These are phyloP conservation scores for Alfaro cultratus DNA, from an alignment of 2,797 vertebrate species.

Conservation along the genomic window DNA sequence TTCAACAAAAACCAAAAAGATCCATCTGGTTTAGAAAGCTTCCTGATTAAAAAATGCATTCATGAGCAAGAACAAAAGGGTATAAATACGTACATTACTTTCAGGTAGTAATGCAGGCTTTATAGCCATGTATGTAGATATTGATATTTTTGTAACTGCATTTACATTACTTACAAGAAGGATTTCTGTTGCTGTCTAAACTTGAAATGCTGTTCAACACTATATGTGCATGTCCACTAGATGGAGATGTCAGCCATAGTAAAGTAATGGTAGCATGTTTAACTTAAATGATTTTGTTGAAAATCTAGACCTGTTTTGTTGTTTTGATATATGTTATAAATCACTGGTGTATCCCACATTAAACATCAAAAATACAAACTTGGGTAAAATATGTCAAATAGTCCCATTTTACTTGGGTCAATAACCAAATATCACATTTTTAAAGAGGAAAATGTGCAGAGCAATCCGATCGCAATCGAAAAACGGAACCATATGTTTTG, in stretches of 20 bases:
- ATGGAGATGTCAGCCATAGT: constrained; percentile 44
- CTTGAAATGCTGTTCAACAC: neutral
- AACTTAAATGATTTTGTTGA: neutral
- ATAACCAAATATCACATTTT: neutral
- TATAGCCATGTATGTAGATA: neutral
- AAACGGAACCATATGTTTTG: neutral
- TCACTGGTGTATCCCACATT: neutral
- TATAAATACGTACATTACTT: neutral
- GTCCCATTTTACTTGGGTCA: neutral
- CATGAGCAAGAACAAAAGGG: neutral
- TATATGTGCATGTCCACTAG: constrained; percentile 54
- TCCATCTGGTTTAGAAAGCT: constrained; percentile 64
- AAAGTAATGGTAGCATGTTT: neutral
- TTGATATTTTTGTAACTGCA: neutral
- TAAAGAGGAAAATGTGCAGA: neutral
- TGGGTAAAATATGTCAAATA: neutral
- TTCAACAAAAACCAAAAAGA: constrained; percentile 55
- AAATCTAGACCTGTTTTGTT: neutral
- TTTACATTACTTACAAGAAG: neutral
- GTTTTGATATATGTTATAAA: neutral
- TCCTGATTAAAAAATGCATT: constrained; percentile 23
- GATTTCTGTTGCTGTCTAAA: neutral
- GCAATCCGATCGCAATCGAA: neutral
- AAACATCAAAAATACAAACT: neutral
- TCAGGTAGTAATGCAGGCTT: neutral